Evolutionary conservation across 2,113 vertebrate genomes (phyloP).

Genomic region (Ancistrus triradiatus): DNA sequence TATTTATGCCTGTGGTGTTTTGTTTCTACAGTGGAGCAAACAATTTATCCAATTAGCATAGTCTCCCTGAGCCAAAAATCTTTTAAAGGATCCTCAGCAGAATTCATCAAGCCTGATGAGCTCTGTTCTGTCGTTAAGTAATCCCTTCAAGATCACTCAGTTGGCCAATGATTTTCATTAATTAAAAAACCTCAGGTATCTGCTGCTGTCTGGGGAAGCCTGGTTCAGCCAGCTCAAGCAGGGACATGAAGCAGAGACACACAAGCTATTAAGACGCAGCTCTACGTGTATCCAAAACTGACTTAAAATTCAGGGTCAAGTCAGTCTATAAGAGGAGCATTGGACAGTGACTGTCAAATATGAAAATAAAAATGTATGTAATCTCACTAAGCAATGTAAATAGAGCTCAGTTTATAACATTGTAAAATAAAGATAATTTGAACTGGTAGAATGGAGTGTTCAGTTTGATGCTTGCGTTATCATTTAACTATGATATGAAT

Average conservation of each 20-base stretch:
- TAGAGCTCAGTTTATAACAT: too few species aligned
- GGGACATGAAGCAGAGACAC: slow-evolving; percentile 54
- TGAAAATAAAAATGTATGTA: too few species aligned
- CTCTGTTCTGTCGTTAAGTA: slow-evolving; percentile 61
- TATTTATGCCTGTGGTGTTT: too few species aligned
- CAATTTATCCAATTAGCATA: neutral
- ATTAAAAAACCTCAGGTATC: slow-evolving; percentile 55
- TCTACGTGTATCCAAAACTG: slow-evolving; percentile 52
- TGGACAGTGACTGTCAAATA: too few species aligned
- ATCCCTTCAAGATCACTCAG: slow-evolving; percentile 56
- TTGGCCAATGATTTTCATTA: slow-evolving; percentile 65
- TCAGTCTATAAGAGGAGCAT: too few species aligned
- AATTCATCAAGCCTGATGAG: slow-evolving; percentile 43
- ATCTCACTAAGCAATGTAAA: too few species aligned
- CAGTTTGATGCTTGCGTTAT: too few species aligned
- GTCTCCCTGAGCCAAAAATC: slow-evolving; percentile 4
- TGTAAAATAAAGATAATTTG: too few species aligned
- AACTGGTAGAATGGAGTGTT: too few species aligned
- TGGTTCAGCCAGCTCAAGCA: slow-evolving; percentile 45
- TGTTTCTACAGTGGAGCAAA: too few species aligned
- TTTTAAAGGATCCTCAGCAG: slow-evolving; percentile 41
- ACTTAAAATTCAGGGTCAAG: too few species aligned
- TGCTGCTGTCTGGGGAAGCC: slow-evolving; percentile 44
- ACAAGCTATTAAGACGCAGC: slow-evolving; percentile 47
- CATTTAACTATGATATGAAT: too few species aligned